Base-by-base conservation (phyloP, 2,797 vertebrate genomes). In the Clarias laeviceps region DNA sequence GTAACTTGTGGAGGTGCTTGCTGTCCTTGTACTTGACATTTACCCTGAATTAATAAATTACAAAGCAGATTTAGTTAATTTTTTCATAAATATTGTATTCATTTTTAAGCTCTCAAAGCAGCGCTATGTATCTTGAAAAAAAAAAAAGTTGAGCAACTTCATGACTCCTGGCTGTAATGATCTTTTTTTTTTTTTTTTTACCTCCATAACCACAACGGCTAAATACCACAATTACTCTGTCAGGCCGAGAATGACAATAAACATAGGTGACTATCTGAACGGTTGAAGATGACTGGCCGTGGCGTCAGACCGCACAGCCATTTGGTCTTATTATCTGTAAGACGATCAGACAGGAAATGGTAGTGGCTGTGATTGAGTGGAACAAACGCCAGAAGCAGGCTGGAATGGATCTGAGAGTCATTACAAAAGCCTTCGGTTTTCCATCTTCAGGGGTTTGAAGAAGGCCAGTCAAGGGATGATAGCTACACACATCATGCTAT, bases 291-390 rank as follows among this genome's bases (percentile, higher is more conserved):
- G 85, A 81, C 74, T 85, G 82, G 83, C 78, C 34, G 34, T 85
- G 87, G 87, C 80, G 79, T 90, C 85, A 88, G 89, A 84, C 79
- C 84, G 40, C 85, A 86, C 56, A 78, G 80, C 82, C 84, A 82
- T 88, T 92, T 89, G 86, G 87, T 82, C 82, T 86, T 84, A 92
- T 93, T 94, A 94, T 91, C 88, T 94, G 91, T 91, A 93, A 94
- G 91, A 90, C 85, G 91, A 94, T 89, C 92, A 89, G 90, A 91
- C 91, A 91, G 88, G 85, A 92, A 91, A 90, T 87, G 70, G 88
- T 59, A 66, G 87, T 80, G 73, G 80, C 86, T 84, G 74, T 76
- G 83, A 90, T 89, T 92, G 87, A 80, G 70, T 90, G 79, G 89
- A 88, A 91, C 59, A 82, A 70, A 82, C 24, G 24, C 80, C 73